Conservation (phyloP, 1,140 invertebrate species). For the Hormaphis cornu region DNA sequence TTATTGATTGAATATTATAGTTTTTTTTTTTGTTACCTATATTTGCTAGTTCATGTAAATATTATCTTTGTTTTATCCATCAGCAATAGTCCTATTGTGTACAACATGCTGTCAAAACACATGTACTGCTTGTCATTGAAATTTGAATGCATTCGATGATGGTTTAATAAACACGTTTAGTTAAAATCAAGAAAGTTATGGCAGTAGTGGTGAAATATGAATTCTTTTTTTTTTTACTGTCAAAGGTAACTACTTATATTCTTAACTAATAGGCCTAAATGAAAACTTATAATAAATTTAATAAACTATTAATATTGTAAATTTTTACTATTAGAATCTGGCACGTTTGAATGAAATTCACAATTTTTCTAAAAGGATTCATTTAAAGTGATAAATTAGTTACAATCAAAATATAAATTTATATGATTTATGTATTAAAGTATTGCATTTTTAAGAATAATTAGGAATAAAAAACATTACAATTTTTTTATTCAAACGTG, state of each 20-base stretch:
- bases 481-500: too few relatives aligned
- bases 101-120: background rate
- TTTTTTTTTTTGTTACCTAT: background rate
- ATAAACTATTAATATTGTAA: too few relatives aligned
- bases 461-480: too few relatives aligned
- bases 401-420: too few relatives aligned
- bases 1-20: constrained; percentile 3
- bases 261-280: background rate
- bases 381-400: too few relatives aligned
- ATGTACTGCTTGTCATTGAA: background rate
- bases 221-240: background rate
- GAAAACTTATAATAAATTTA: too few relatives aligned
- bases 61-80: background rate
- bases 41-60: background rate
- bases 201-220: background rate
- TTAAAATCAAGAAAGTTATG: background rate
- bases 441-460: too few relatives aligned
- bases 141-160: background rate
- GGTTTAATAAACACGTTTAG: background rate
- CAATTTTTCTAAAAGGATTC: too few relatives aligned
- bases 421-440: too few relatives aligned
- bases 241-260: background rate
- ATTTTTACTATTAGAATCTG: too few relatives aligned
- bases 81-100: background rate
- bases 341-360: too few relatives aligned